Conservation (phyloP, 2,888 invertebrate species). For the Esperia sulphurella region DNA sequence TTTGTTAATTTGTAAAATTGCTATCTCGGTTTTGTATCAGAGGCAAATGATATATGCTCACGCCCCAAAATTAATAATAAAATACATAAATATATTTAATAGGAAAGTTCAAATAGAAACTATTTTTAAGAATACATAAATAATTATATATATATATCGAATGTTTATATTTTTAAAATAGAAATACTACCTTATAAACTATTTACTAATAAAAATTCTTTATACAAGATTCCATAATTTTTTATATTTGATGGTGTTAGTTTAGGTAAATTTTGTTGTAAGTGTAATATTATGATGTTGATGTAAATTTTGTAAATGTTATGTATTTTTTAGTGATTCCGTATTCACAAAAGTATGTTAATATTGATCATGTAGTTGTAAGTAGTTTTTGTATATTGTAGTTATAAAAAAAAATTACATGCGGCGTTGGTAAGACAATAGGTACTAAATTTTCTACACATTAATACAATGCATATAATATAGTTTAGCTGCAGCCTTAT, state of each 20-base stretch:
- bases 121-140: conserved; percentile 50
- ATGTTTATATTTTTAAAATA: conserved; percentile 48
- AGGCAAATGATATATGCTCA: conserved; percentile 29
- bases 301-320: conserved; percentile 72
- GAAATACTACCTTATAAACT: conserved; percentile 15
- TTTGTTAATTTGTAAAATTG: too few species aligned
- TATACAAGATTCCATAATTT: conserved; percentile 62
- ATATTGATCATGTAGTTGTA: background rate
- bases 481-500: too few species aligned
- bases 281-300: conserved; percentile 34
- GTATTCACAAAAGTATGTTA: conserved; percentile 9
- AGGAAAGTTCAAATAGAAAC: conserved; percentile 33
- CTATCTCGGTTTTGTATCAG: too few species aligned
- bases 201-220: conserved; percentile 13
- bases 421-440: too few species aligned
- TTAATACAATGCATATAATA: too few species aligned
- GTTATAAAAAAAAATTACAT: too few species aligned
- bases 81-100: conserved; percentile 21
- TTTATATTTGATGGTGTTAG: conserved; percentile 57
- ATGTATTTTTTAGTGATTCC: conserved; percentile 25
- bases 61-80: conserved; percentile 35
- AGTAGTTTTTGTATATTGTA: too few species aligned
- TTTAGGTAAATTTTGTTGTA: conserved; percentile 31
- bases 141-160: conserved; percentile 23
- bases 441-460: too few species aligned